These are phyloP conservation scores for Pedicia rivosa DNA, from an alignment of 2,888 invertebrate genomes.

Conservation along the genomic window DNA sequence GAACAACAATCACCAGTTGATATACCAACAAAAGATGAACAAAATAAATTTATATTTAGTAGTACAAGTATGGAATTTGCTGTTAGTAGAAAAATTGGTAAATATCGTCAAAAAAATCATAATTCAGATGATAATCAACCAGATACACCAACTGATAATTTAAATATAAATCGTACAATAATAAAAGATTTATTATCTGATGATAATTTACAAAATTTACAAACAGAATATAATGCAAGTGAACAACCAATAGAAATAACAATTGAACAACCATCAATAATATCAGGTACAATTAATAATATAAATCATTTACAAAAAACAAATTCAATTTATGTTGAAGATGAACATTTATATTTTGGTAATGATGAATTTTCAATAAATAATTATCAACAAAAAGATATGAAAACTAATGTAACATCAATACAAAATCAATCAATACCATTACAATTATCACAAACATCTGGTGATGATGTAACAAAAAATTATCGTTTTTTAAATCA, in stretches of 20 bases:
- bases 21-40: conserved; percentile 7
- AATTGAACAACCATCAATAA: no score
- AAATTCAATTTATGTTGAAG: conserved; percentile 18
- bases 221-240: no score
- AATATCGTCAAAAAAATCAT: conserved; percentile 45
- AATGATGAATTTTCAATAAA: not conserved
- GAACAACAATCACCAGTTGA: not conserved
- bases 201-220: not conserved
- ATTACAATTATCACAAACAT: conserved; percentile 25
- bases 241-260: no score
- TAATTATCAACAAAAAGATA: no score
- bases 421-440: no score
- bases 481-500: no score
- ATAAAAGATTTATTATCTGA: no score
- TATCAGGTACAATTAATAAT: no score
- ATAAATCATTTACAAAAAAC: conserved; percentile 16
- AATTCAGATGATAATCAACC: conserved; percentile 5
- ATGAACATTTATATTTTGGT: conserved; percentile 13
- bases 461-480: conserved; percentile 29
- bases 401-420: no score
- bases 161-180: no score
- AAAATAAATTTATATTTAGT: conserved; percentile 9
- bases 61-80: conserved; percentile 68
- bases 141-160: no score
- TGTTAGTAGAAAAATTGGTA: conserved; percentile 64